Evolutionary conservation across 2,113 vertebrate genomes (phyloP).

Genomic region (Cynopterus brachyotis): DNA sequence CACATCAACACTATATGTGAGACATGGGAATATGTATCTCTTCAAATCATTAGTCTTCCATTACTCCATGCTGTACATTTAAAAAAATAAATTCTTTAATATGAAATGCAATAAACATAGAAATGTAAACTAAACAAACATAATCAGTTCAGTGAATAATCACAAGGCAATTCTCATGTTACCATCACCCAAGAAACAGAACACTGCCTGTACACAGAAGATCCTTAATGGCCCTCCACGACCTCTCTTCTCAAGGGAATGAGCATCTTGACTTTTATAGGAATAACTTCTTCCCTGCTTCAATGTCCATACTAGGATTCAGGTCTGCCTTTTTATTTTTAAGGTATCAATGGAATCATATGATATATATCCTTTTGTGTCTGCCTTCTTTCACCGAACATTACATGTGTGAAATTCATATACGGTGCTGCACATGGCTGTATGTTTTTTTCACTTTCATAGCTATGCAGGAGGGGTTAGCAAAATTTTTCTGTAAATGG

Average conservation of each 20-base stretch:
- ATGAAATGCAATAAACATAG: background rate
- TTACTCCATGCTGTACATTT: background rate
- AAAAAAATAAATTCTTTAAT: background rate
- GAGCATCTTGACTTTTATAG: background rate
- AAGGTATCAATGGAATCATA: constrained; percentile 17
- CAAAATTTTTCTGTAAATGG: background rate
- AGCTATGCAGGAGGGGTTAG: background rate
- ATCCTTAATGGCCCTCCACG: background rate
- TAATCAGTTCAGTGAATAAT: background rate
- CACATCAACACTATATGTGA: background rate
- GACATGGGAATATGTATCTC: background rate
- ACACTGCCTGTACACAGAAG: background rate
- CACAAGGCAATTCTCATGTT: background rate
- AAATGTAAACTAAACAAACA: constrained; percentile 6
- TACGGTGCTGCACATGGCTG: background rate
- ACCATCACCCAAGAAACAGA: background rate
- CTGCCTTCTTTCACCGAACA: background rate
- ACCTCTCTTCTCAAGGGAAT: background rate
- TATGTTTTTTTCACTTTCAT: background rate
- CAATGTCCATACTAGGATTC: background rate
- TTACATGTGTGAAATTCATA: background rate
- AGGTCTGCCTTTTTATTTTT: background rate
- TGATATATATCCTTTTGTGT: background rate
- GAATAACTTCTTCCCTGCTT: background rate
- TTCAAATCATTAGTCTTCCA: background rate